phyloP scores from a whole-genome alignment of 2,888 invertebrate species.

The Trissolcus brochymenae region DNA sequence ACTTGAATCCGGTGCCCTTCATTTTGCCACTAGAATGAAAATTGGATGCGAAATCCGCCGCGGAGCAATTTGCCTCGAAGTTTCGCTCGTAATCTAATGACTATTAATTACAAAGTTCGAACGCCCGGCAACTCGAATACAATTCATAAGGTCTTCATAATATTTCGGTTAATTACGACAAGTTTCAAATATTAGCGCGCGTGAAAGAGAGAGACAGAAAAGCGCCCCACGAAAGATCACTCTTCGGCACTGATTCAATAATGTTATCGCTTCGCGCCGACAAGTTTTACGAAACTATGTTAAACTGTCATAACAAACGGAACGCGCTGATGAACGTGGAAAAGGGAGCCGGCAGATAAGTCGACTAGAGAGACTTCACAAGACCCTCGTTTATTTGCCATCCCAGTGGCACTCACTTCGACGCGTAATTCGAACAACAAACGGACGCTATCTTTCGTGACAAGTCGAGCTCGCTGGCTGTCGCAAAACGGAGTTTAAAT shows the following conservation, averaged over 20 bases:
- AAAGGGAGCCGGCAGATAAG: conserved; percentile 47
- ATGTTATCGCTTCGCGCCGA: conserved; percentile 36
- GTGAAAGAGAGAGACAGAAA: neutral
- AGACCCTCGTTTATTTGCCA: conserved; percentile 39
- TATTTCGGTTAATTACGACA: conserved; percentile 35
- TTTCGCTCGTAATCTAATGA: conserved; percentile 37
- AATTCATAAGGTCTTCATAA: conserved; percentile 31
- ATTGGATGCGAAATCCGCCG: conserved; percentile 27
- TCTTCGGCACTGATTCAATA: neutral
- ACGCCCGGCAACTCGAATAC: conserved; percentile 30
- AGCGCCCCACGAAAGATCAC: neutral
- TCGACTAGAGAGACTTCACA: conserved; percentile 35
- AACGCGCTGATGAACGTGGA: conserved; percentile 21
- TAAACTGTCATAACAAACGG: conserved; percentile 53
- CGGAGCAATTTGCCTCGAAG: conserved; percentile 22
- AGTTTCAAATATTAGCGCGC: neutral
- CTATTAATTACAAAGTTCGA: conserved; percentile 43
- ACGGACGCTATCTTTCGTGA: conserved; percentile 39
- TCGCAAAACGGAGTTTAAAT: too few species aligned
- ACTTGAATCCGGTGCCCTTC: conserved; percentile 14
- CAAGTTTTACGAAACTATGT: conserved; percentile 44
- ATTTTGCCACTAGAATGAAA: conserved; percentile 17
- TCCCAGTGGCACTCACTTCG: conserved; percentile 50
- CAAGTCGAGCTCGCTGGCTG: neutral
- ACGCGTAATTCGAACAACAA: conserved; percentile 53